phyloP scores from a whole-genome alignment of 2,113 vertebrate species.

The Erythrocebus patas region DNA sequence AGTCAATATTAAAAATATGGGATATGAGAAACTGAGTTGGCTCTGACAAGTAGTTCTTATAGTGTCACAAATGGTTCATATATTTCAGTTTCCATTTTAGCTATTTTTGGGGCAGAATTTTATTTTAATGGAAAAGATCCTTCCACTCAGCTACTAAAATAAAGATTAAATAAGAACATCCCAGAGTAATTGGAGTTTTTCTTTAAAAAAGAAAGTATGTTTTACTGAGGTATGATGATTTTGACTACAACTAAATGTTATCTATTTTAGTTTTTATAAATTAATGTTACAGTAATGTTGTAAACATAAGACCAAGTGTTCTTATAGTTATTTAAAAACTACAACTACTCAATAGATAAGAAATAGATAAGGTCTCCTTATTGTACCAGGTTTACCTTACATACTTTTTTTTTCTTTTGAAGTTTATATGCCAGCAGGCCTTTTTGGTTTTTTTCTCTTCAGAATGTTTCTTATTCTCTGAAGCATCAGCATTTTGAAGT shows the following conservation, averaged over 20 bases:
- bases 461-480: neutral
- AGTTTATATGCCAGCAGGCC: neutral
- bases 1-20: neutral
- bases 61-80: neutral
- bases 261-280: constrained; percentile 20
- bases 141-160: constrained; percentile 12
- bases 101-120: constrained; percentile 35
- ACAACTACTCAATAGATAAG: neutral
- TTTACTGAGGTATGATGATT: neutral
- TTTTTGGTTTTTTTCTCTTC: neutral
- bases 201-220: neutral
- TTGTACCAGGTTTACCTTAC: neutral
- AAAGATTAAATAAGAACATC: constrained; percentile 23
- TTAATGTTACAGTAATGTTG: neutral
- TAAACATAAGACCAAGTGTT: neutral
- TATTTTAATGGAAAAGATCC: constrained; percentile 43
- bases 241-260: constrained; percentile 36
- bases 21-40: neutral
- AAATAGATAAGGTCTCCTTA: neutral
- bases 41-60: neutral
- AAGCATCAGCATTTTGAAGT: neutral
- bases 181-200: neutral
- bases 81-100: constrained; percentile 35
- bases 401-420: neutral
- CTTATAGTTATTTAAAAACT: constrained; percentile 40